Conservation (phyloP, 37 sponge, comb jelly and placozoan genomes). For the Geodia barretti region DNA sequence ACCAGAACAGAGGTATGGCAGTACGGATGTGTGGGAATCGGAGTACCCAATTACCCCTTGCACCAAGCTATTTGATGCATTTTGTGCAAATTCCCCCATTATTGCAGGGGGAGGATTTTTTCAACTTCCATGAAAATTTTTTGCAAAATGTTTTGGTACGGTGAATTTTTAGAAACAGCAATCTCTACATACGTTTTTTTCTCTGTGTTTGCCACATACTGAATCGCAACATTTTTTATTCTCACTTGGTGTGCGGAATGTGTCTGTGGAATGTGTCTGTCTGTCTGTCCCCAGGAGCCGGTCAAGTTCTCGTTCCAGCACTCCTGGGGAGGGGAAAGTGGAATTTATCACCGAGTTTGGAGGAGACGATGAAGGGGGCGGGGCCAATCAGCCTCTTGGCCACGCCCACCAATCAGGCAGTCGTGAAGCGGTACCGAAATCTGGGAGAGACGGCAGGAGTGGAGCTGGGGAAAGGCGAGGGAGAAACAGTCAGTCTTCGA, state of each 20-base stretch:
- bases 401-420: too few species aligned
- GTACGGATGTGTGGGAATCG: conserved; percentile 22
- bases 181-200: too few species aligned
- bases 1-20: not conserved
- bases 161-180: too few species aligned
- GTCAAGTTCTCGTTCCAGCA: conserved; percentile 52
- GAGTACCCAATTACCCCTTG: too few species aligned
- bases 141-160: too few species aligned
- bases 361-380: not conserved
- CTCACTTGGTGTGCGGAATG: too few species aligned
- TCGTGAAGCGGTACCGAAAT: not conserved
- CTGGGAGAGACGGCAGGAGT: not conserved
- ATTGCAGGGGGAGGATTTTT: too few species aligned
- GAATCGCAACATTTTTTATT: too few species aligned
- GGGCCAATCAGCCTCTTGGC: not conserved
- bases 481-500: not conserved
- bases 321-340: conserved; percentile 51
- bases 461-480: not conserved
- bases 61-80: too few species aligned
- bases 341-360: conserved; percentile 85
- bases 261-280: not conserved
- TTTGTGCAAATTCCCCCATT: too few species aligned
- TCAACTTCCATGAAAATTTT: too few species aligned
- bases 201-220: too few species aligned
- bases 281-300: not conserved